These are phyloP conservation scores for Euthynnus affinis DNA, from an alignment of 2,797 vertebrate genomes.

Conservation along the genomic window DNA sequence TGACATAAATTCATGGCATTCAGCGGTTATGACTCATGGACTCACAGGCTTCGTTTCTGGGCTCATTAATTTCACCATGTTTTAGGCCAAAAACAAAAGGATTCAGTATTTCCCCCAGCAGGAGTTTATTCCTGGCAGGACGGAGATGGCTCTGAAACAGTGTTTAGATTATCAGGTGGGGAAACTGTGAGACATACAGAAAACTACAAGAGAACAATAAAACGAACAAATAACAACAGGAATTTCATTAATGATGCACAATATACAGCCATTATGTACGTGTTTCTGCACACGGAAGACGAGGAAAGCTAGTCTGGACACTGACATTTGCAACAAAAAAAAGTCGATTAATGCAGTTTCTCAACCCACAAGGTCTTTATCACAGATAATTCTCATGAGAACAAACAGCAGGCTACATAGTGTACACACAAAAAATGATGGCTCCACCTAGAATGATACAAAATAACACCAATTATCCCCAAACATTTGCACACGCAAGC, in stretches of 20 bases:
- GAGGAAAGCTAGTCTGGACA: too few species aligned
- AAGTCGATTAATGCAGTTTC: too few species aligned
- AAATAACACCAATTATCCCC: neutral
- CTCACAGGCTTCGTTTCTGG: slow-evolving; percentile 65
- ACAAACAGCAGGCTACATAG: too few species aligned
- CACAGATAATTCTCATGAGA: too few species aligned
- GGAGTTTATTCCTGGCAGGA: slow-evolving; percentile 39
- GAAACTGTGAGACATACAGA: slow-evolving; percentile 20
- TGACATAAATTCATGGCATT: slow-evolving; percentile 44
- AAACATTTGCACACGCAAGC: neutral
- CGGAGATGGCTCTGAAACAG: slow-evolving; percentile 22
- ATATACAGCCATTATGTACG: slow-evolving; percentile 42
- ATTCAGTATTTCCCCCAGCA: slow-evolving; percentile 27
- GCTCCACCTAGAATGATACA: too few species aligned
- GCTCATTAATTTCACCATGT: slow-evolving; percentile 62
- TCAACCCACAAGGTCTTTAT: too few species aligned
- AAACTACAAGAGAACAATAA: slow-evolving; percentile 37
- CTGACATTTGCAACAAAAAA: too few species aligned
- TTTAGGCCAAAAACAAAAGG: slow-evolving; percentile 40
- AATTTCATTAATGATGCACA: slow-evolving; percentile 23
- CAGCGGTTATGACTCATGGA: slow-evolving; percentile 63
- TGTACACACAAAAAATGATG: too few species aligned
- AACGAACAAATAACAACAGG: slow-evolving; percentile 48
- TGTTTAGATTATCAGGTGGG: slow-evolving; percentile 14
- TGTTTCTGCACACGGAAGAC: neutral